These are phyloP conservation scores for Tachycineta bicolor DNA, from an alignment of 2,113 vertebrate genomes.

Conservation along the genomic window DNA sequence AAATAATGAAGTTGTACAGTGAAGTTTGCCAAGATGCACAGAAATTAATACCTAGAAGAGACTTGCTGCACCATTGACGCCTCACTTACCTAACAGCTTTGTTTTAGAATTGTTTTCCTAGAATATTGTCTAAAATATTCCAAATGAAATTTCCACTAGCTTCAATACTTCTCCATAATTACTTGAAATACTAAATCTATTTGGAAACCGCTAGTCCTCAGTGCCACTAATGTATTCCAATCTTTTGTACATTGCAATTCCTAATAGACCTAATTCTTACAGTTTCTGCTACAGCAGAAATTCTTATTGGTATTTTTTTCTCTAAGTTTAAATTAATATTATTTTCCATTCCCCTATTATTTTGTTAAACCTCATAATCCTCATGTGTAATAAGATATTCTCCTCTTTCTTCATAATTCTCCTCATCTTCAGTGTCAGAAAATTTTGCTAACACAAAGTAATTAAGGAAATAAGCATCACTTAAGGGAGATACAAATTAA, in stretches of 20 bases:
- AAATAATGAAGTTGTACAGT: neutral
- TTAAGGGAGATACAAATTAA: neutral
- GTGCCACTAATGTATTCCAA: neutral
- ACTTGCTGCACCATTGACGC: neutral
- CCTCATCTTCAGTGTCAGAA: neutral
- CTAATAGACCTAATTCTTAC: neutral
- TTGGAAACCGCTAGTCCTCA: neutral
- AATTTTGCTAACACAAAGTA: neutral
- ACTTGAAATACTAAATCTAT: neutral
- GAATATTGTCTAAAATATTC: neutral
- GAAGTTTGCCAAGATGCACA: neutral
- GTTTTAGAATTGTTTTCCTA: conserved; percentile 3
- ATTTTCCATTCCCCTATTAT: neutral
- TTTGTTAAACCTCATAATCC: neutral
- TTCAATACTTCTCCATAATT: neutral
- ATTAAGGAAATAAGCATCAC: neutral
- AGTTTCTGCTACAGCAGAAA: neutral
- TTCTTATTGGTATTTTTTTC: neutral
- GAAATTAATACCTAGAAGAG: neutral
- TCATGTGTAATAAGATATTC: neutral
- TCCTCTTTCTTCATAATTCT: neutral
- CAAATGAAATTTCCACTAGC: neutral
- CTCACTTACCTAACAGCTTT: neutral
- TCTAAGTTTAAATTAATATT: neutral
- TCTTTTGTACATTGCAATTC: neutral